Evolutionary conservation across 2,113 vertebrate genomes (phyloP).

Genomic region (Thinocorus orbignyianus): DNA sequence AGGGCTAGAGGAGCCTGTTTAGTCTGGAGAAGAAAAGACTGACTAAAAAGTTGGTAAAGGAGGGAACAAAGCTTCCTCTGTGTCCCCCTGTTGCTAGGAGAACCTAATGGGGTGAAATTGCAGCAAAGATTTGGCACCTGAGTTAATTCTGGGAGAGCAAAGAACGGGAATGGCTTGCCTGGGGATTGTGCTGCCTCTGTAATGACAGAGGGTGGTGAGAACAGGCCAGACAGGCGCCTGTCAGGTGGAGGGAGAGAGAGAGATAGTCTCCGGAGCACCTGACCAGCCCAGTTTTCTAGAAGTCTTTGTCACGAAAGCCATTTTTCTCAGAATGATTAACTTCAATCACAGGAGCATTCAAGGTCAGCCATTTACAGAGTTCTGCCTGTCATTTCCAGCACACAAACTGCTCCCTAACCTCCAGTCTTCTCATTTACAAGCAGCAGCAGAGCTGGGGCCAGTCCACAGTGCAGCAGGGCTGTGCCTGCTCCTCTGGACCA

Average conservation of each 20-base stretch:
- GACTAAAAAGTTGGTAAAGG: not conserved
- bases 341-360: not conserved
- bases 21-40: not conserved
- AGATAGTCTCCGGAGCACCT: not conserved
- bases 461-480: not conserved
- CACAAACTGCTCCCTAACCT: fast-evolving
- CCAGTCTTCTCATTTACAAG: fast-evolving
- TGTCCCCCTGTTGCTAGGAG: not conserved
- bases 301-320: not conserved
- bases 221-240: slow-evolving; percentile 15
- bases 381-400: fast-evolving
- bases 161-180: not conserved
- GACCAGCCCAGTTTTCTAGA: not conserved
- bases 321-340: not conserved
- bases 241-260: not conserved
- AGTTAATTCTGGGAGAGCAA: not conserved
- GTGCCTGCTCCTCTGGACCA: fast-evolving
- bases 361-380: not conserved
- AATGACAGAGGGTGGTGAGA: not conserved
- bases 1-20: not conserved
- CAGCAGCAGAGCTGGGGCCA: not conserved
- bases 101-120: not conserved
- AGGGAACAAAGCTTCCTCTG: not conserved
- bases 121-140: not conserved
- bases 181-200: not conserved